These are phyloP conservation scores for Chelon auratus DNA, from an alignment of 2,797 vertebrate species.

Conservation along the genomic window DNA sequence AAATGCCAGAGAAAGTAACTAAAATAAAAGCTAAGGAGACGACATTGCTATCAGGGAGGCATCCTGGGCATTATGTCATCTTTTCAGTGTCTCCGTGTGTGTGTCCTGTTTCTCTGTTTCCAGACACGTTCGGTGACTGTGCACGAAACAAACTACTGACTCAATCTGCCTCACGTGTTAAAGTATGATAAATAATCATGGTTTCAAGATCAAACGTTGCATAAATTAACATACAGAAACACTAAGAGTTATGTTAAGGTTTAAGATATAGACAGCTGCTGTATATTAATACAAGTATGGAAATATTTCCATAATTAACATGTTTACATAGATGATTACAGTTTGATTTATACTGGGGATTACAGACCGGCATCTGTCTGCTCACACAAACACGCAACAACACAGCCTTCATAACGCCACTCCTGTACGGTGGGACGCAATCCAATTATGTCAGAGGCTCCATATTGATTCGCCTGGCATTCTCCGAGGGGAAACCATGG, in stretches of 20 bases:
- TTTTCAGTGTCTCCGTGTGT: neutral
- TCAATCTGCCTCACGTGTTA: neutral
- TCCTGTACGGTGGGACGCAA: slow-evolving; percentile 61
- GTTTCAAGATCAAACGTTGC: neutral
- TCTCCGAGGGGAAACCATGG: slow-evolving; percentile 80
- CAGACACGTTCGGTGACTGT: slow-evolving; percentile 1
- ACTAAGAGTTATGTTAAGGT: neutral
- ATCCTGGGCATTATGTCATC: slow-evolving; percentile 19
- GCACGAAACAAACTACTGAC: neutral
- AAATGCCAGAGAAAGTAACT: neutral
- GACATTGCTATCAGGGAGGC: slow-evolving; percentile 2
- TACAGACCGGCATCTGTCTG: slow-evolving; percentile 8
- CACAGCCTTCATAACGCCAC: slow-evolving; percentile 43
- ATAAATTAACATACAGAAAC: neutral
- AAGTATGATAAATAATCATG: neutral
- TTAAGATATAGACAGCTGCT: neutral
- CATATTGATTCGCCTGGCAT: slow-evolving; percentile 73
- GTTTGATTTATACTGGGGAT: slow-evolving; percentile 28
- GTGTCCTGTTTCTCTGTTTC: slow-evolving; percentile 8
- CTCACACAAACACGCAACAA: slow-evolving; percentile 15
- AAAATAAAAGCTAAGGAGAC: neutral
- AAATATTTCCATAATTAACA: slow-evolving; percentile 4
- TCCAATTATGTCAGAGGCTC: slow-evolving; percentile 76
- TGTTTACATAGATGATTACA: slow-evolving; percentile 17
- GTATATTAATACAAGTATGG: slow-evolving; percentile 4